Evolutionary conservation across 2,888 invertebrate genomes (phyloP).

Genomic region (Peribatodes rhomboidaria): DNA sequence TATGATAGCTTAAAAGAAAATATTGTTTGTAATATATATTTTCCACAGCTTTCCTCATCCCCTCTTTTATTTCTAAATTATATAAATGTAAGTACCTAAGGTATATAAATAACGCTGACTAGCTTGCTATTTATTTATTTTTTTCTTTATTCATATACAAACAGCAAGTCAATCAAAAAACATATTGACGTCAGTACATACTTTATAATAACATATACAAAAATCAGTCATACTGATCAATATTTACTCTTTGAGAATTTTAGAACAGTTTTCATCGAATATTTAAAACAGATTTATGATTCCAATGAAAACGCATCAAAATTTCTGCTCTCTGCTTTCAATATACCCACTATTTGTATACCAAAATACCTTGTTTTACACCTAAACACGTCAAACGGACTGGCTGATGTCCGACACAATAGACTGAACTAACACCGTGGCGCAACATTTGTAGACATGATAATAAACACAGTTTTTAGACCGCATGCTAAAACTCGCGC

Average conservation of each 20-base stretch:
- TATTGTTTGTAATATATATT: too few species aligned
- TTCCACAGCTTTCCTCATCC: too few species aligned
- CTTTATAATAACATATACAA: background rate
- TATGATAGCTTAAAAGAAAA: too few species aligned
- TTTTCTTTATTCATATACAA: too few species aligned
- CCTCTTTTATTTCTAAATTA: too few species aligned
- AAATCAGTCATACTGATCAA: background rate
- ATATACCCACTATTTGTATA: background rate
- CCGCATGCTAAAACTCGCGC: too few species aligned
- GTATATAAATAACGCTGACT: too few species aligned
- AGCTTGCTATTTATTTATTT: too few species aligned
- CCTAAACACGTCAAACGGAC: conserved; percentile 6
- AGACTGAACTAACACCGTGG: background rate
- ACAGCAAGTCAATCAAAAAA: too few species aligned
- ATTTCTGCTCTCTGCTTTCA: background rate
- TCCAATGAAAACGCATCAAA: background rate
- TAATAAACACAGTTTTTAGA: background rate
- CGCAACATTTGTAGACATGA: background rate
- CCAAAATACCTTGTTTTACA: background rate
- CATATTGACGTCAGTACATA: background rate
- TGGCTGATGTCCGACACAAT: conserved; percentile 12
- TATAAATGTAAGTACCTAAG: too few species aligned
- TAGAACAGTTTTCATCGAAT: too few species aligned
- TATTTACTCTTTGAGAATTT: background rate
- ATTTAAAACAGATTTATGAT: too few species aligned